Evolutionary conservation across 2,113 vertebrate genomes (phyloP).

Genomic region (Electrona antarctica): DNA sequence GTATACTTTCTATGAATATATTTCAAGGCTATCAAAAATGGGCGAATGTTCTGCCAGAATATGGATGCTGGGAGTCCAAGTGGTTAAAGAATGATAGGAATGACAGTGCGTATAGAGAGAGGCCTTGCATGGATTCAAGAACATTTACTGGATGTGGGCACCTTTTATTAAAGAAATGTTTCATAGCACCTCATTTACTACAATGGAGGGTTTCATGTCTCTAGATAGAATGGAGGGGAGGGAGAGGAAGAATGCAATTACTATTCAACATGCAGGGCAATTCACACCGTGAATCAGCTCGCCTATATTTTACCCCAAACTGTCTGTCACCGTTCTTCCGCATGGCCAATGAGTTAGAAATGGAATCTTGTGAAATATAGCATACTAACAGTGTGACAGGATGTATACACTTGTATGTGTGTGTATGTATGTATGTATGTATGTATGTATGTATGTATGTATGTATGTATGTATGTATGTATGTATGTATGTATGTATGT

Average conservation of each 20-base stretch:
- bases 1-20: no score
- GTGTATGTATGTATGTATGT: no score
- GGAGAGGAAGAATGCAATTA: slow-evolving; percentile 24
- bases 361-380: slow-evolving; percentile 28
- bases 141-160: background rate
- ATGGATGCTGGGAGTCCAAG: no score
- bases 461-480: no score
- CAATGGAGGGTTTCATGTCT: slow-evolving; percentile 18
- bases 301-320: slow-evolving; percentile 25
- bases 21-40: no score
- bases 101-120: no score
- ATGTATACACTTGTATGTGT: background rate
- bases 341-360: slow-evolving; percentile 26
- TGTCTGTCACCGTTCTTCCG: slow-evolving; percentile 25
- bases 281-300: slow-evolving; percentile 29
- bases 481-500: no score
- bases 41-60: no score
- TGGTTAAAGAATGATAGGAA: no score
- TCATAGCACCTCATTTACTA: slow-evolving; percentile 8
- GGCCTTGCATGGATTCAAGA: no score
- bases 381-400: background rate
- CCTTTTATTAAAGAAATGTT: slow-evolving; percentile 11
- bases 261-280: slow-evolving; percentile 32
- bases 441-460: background rate
- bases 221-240: background rate